These are phyloP conservation scores for Eilema griseolum DNA, from an alignment of 2,888 invertebrate genomes.

Conservation along the genomic window DNA sequence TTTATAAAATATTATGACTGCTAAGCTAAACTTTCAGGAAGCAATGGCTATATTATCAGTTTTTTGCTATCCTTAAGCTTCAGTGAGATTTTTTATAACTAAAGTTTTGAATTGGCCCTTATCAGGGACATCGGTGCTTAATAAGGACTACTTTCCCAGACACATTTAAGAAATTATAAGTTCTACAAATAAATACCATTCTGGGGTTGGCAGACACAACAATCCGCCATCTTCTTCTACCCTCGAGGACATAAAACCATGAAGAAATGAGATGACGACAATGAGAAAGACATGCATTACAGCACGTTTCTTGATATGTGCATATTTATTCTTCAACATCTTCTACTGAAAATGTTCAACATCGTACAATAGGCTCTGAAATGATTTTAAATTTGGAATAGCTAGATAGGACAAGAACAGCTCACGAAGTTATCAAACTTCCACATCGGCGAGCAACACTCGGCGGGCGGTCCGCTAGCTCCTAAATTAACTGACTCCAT, in stretches of 20 bases:
- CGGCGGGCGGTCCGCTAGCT: constrained; percentile 25
- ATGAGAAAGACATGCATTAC: no score
- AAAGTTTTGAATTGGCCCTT: not conserved
- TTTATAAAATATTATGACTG: no score
- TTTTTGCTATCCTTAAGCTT: no score
- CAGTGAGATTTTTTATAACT: not conserved
- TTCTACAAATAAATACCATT: not conserved
- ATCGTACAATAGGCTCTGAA: not conserved
- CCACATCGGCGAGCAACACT: constrained; percentile 41
- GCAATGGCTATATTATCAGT: no score
- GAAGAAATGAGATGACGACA: no score
- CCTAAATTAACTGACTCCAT: constrained; percentile 41
- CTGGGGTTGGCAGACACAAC: no score
- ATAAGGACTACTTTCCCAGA: not conserved
- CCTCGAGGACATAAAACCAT: no score
- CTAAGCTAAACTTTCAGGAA: not conserved
- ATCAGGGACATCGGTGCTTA: not conserved
- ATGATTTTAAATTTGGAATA: not conserved
- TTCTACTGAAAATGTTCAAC: not conserved
- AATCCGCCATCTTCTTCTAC: no score
- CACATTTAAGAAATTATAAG: not conserved
- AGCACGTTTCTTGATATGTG: not conserved
- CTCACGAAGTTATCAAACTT: constrained; percentile 45
- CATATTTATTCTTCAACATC: not conserved
- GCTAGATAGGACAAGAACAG: constrained; percentile 39